Evolutionary conservation across 2,797 vertebrate genomes (phyloP), one percentile per base, ranked within the genome.

Genomic region (Sebastes iracundus): DNA sequence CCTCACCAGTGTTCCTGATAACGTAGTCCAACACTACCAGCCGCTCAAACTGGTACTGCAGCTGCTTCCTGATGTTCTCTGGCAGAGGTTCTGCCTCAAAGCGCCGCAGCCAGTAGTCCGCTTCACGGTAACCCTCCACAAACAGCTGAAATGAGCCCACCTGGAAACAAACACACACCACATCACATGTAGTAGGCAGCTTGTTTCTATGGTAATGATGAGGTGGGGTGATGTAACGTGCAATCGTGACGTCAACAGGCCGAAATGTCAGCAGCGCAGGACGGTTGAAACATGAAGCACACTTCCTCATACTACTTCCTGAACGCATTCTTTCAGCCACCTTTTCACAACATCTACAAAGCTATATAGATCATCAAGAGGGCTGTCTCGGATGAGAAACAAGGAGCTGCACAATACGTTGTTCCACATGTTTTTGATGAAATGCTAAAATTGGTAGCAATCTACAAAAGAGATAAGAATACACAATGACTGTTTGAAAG

Each of bases 61-160:
- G 96, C 91, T 98, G 97, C 90, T 99, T 99, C 89, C 98, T 97
- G 88, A 96, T 97, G 93, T 99, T 99, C 93, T 99, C 99, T 7
- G 99, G 97, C 76, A 99, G 95, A 79, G 99, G 97, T 38, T 99
- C 97, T 0, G 97, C 97, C 93, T 99, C 98, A 93, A 99, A 99
- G 93, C 97, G 97, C 80, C 98, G 96, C 91, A 99, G 95, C 99
- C 99, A 99, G 92, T 95, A 95, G 86, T 99, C 98, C 18, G 99
- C 98, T 89, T 98, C 98, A 74, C 97, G 97, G 90, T 99, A 99
- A 22, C 96, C 97, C 89, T 98, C 97, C 87, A 99, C 98, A 88
- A 99, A 99, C 38, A 99, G 94, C 95, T 99, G 98, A 86, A 99
- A 98, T 7, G 99, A 99, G 86, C 99, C 98, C 91, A 99, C 96